A percentile compares a stretch with the other conserved stretches of the same genome.
Conservation (phyloP, 2,113 vertebrate genomes). For the Leiothrix lutea region DNA sequence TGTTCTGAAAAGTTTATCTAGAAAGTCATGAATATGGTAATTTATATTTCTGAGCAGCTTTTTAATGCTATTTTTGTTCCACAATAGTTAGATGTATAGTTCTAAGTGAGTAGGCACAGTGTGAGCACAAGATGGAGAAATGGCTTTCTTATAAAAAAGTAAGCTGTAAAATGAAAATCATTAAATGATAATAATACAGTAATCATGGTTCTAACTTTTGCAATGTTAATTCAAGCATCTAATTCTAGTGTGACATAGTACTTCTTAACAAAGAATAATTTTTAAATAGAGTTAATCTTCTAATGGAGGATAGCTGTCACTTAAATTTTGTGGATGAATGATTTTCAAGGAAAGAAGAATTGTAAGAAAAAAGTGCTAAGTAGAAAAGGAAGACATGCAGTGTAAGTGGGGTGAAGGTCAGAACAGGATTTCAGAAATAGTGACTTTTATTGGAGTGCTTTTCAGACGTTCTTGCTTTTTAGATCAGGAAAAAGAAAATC, state of each 20-base stretch:
- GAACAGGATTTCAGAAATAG: neutral
- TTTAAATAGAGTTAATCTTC: constrained; percentile 55
- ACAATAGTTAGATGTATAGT: neutral
- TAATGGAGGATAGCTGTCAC: constrained; percentile 43
- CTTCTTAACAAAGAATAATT: constrained; percentile 29
- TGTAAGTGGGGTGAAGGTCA: neutral
- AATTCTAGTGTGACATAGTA: constrained; percentile 4
- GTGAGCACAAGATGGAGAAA: constrained; percentile 18
- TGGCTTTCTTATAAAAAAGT: neutral
- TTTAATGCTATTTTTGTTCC: constrained; percentile 22
- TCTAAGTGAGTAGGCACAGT: constrained; percentile 6
- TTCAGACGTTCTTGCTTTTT: neutral
- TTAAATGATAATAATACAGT: constrained; percentile 57
- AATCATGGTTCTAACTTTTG: constrained; percentile 55
- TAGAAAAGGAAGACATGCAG: neutral
- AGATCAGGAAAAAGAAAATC: neutral
- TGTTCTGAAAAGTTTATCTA: constrained; percentile 8
- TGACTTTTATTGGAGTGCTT: neutral
- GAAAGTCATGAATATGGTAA: constrained; percentile 50
- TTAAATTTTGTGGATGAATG: constrained; percentile 27
- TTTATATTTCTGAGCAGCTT: neutral
- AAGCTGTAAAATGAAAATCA: constrained; percentile 44
- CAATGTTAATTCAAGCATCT: constrained; percentile 63
- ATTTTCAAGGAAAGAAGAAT: constrained; percentile 3
- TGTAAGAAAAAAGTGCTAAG: neutral